phyloP scores from a whole-genome alignment of 2,888 invertebrate species.

The Amphipyra berbera region DNA sequence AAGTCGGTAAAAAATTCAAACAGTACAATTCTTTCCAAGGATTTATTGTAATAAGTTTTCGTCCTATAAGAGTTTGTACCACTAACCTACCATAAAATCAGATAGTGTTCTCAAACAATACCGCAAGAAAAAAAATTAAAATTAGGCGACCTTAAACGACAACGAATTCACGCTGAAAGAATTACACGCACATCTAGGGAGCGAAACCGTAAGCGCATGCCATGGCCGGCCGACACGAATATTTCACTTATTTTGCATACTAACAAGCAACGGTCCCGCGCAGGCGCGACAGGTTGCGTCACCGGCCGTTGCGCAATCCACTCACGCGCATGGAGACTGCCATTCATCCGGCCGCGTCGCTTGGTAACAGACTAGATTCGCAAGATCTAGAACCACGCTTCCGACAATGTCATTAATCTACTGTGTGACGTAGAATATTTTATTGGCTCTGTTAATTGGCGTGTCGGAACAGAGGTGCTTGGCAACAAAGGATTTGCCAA shows the following conservation, averaged over 20 bases:
- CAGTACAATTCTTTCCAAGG: slow-evolving; percentile 19
- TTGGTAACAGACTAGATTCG: slow-evolving; percentile 76
- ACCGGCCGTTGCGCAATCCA: slow-evolving; percentile 77
- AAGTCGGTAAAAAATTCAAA: slow-evolving; percentile 12
- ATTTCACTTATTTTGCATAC: slow-evolving; percentile 86
- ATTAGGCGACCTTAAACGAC: slow-evolving; percentile 50
- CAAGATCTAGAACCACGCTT: slow-evolving; percentile 63
- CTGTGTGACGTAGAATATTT: slow-evolving; percentile 58
- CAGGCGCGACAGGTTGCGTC: slow-evolving; percentile 82
- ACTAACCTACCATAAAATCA: slow-evolving; percentile 20
- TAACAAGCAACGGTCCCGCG: slow-evolving; percentile 79
- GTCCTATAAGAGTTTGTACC: slow-evolving; percentile 13
- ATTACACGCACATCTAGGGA: slow-evolving; percentile 63
- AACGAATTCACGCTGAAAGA: slow-evolving; percentile 57
- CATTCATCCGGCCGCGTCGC: slow-evolving; percentile 82
- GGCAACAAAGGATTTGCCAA: slow-evolving; percentile 52
- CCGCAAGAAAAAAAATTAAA: slow-evolving; percentile 11
- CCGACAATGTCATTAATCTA: slow-evolving; percentile 65
- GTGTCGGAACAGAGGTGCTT: slow-evolving; percentile 49
- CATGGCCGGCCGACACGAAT: slow-evolving; percentile 73
- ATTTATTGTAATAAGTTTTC: slow-evolving; percentile 14
- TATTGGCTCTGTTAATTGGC: slow-evolving; percentile 56
- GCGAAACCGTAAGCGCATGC: slow-evolving; percentile 76
- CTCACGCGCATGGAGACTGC: slow-evolving; percentile 82
- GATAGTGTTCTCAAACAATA: slow-evolving; percentile 14